A percentile compares a stretch with the other conserved stretches of the same genome.
Evolutionary conservation across 2,888 invertebrate species (phyloP).

Genomic region (Mesorhabditis spiculigera): DNA sequence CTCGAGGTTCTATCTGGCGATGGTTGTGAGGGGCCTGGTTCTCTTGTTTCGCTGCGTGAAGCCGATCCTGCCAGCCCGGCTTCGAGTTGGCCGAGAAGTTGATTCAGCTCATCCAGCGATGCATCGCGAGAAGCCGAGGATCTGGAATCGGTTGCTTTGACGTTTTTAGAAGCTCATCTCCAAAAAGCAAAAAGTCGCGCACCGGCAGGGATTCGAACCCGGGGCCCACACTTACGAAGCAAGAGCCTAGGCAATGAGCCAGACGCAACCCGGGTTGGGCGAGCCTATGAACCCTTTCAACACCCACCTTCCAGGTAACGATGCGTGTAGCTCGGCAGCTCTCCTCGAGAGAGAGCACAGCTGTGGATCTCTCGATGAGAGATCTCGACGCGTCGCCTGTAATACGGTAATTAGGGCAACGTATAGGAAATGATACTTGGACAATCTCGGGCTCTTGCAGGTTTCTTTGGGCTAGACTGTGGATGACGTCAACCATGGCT

Average conservation of each 20-base stretch:
- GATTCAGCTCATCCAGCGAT: constrained; percentile 30
- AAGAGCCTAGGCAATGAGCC: not conserved
- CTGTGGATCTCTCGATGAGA: constrained; percentile 39
- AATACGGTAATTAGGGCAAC: not conserved
- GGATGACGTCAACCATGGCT: not conserved
- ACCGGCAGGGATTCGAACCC: no score
- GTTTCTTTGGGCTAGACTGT: constrained; percentile 3
- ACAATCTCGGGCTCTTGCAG: constrained; percentile 11
- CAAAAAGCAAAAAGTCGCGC: no score
- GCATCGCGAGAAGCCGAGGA: constrained; percentile 25
- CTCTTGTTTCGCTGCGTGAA: constrained; percentile 9
- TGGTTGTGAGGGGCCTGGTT: constrained; percentile 10
- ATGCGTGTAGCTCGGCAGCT: constrained; percentile 35
- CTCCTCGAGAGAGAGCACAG: constrained; percentile 37
- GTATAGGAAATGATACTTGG: not conserved
- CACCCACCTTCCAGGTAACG: constrained; percentile 29
- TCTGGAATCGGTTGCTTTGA: not conserved
- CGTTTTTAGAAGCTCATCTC: no score
- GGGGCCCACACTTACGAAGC: no score
- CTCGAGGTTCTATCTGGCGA: constrained; percentile 28
- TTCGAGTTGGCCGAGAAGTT: constrained; percentile 36
- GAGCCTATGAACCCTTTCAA: not conserved
- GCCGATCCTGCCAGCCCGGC: constrained; percentile 26
- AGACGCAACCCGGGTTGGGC: not conserved
- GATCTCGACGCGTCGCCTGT: constrained; percentile 36